Percentiles rank a stretch among this genome's conserved stretches.
Conservation (phyloP, 1,140 invertebrate species). For the Helicoverpa zea region DNA sequence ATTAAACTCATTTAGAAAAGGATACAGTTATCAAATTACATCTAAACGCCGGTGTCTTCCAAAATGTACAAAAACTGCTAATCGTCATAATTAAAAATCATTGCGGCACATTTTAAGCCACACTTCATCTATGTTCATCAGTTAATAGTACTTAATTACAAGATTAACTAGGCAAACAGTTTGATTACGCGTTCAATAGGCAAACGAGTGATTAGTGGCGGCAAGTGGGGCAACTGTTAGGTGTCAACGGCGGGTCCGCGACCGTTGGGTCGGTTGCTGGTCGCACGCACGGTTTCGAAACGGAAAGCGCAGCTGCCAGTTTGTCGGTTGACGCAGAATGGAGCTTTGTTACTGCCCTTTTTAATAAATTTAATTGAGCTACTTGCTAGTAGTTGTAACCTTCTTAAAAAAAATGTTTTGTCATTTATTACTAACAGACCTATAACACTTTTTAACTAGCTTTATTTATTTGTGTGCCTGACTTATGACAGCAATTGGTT, state of each 20-base stretch:
- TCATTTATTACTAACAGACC: not conserved
- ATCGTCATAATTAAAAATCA: too few relatives aligned
- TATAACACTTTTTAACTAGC: not conserved
- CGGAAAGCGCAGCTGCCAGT: slow-evolving; percentile 62
- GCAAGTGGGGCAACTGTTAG: slow-evolving; percentile 31
- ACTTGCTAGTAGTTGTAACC: slow-evolving; percentile 15
- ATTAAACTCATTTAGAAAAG: not conserved
- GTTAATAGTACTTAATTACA: not conserved
- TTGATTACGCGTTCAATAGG: not conserved
- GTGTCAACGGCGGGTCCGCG: slow-evolving; percentile 41
- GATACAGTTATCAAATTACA: not conserved
- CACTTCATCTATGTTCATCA: not conserved
- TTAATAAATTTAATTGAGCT: slow-evolving; percentile 67
- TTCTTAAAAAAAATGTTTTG: not conserved
- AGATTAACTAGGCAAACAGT: slow-evolving; percentile 11
- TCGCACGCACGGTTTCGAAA: slow-evolving; percentile 53
- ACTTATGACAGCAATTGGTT: slow-evolving; percentile 15
- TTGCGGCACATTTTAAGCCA: too few relatives aligned
- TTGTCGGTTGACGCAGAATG: slow-evolving; percentile 52
- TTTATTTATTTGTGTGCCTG: slow-evolving; percentile 2
- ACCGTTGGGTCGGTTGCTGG: slow-evolving; percentile 44
- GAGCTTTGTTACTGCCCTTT: slow-evolving; percentile 60
- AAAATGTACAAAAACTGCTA: too few relatives aligned
- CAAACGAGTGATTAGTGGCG: not conserved
- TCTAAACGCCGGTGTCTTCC: too few relatives aligned